Conservation (phyloP, 2,113 vertebrate genomes). For the Cromileptes altivelis region DNA sequence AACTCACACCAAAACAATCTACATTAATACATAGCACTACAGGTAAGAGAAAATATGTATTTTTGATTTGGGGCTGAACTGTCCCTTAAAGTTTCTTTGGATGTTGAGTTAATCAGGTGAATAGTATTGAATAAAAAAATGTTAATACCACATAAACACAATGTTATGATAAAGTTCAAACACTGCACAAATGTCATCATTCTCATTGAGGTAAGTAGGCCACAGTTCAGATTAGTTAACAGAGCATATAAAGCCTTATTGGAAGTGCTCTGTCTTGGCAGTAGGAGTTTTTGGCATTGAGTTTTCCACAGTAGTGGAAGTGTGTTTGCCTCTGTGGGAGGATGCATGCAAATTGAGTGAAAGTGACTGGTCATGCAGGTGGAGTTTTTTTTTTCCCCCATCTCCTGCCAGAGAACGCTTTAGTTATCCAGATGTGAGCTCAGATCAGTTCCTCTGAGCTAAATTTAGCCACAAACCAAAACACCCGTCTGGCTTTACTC, state of each 20-base stretch:
- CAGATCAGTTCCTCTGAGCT: neutral
- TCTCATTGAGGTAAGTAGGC: neutral
- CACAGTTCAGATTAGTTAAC: neutral
- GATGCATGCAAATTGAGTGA: conserved; percentile 3
- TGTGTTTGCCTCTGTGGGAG: conserved; percentile 2
- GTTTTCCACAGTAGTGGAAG: neutral
- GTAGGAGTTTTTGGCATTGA: neutral
- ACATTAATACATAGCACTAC: too few relatives aligned
- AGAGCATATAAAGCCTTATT: neutral
- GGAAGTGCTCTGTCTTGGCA: neutral
- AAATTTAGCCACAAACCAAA: neutral
- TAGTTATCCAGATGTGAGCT: conserved; percentile 5
- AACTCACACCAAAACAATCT: too few relatives aligned
- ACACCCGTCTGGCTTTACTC: neutral
- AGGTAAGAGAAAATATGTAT: too few relatives aligned
- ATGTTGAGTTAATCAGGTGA: conserved; percentile 1
- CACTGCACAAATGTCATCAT: neutral
- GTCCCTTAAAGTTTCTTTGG: neutral
- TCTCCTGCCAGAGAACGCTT: neutral
- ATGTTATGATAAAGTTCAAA: neutral
- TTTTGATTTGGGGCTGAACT: too few relatives aligned
- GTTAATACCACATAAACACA: neutral
- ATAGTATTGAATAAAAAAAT: neutral
- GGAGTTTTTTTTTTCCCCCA: neutral
- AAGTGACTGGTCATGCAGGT: conserved; percentile 4